Evolutionary conservation across 2,113 vertebrate species (phyloP).

Genomic region (Macaca nemestrina): DNA sequence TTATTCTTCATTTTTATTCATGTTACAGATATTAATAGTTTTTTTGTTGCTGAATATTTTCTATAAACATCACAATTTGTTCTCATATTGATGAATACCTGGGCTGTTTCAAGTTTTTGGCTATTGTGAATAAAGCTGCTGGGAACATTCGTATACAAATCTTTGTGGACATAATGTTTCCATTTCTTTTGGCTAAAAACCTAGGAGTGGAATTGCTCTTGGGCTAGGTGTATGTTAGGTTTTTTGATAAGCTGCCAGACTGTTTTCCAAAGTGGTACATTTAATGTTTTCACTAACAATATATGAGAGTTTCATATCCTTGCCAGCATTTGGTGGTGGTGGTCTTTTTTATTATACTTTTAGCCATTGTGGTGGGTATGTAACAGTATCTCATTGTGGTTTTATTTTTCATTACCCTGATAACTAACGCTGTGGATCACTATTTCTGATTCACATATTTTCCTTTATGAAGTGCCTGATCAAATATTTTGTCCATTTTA

Average conservation of each 20-base stretch:
- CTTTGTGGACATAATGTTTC: slow-evolving; percentile 31
- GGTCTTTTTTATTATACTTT: background rate
- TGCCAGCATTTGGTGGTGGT: background rate
- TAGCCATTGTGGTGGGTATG: background rate
- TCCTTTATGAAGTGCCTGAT: slow-evolving; percentile 31
- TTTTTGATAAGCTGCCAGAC: slow-evolving; percentile 7
- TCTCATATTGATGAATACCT: background rate
- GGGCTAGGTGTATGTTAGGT: background rate
- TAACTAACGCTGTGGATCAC: background rate
- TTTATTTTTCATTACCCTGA: slow-evolving; percentile 48
- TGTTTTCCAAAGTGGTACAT: background rate
- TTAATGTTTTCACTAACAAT: background rate
- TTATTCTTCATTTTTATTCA: background rate
- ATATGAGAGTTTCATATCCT: background rate
- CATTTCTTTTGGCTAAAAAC: slow-evolving; percentile 26
- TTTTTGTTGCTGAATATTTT: slow-evolving; percentile 42
- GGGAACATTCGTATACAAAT: background rate
- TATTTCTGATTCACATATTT: slow-evolving; percentile 28
- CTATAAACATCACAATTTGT: background rate
- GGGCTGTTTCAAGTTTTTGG: slow-evolving; percentile 10
- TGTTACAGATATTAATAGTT: slow-evolving; percentile 32
- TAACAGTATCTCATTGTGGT: background rate
- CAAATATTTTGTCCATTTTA: slow-evolving; percentile 19
- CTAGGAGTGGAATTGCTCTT: background rate
- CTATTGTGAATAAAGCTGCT: slow-evolving; percentile 34